Evolutionary conservation across 1,140 invertebrate genomes (phyloP).

Genomic region (Nasonia vitripennis): DNA sequence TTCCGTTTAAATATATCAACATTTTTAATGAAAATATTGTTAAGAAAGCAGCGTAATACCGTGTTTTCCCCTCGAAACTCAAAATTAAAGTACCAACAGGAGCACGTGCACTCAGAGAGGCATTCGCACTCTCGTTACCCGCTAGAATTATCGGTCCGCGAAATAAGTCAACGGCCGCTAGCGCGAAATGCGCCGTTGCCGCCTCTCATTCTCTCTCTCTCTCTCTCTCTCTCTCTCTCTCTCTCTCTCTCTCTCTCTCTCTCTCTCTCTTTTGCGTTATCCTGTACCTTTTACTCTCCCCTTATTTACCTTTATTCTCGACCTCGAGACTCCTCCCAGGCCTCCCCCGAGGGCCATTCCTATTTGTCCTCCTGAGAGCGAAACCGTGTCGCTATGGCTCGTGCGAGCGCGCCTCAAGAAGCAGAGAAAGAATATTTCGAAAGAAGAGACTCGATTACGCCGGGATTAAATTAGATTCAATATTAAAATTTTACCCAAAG

Average conservation of each 20-base stretch:
- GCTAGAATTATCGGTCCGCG: constrained; percentile 12
- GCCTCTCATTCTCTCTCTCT: neutral
- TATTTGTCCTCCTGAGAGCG: constrained; percentile 73
- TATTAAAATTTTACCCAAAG: neutral
- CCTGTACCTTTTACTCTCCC: neutral
- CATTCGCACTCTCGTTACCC: neutral
- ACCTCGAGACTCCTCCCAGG: constrained; percentile 57
- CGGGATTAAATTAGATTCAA: neutral
- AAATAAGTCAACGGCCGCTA: neutral
- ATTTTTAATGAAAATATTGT: too few species aligned
- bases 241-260: neutral
- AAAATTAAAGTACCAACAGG: neutral
- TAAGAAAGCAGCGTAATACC: neutral
- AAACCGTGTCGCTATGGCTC: constrained; percentile 66
- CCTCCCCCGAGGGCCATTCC: constrained; percentile 64
- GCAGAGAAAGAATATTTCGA: neutral
- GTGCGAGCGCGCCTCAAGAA: neutral
- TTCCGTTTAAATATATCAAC: too few species aligned
- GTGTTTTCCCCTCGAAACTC: neutral
- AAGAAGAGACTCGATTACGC: neutral
- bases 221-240: neutral
- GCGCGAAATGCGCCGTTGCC: neutral
- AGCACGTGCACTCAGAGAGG: neutral
- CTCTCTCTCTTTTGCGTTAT: neutral
- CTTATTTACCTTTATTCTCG: constrained; percentile 15